Evolutionary conservation across 2,113 vertebrate species (phyloP).

Genomic region (Tragelaphus buxtoni): DNA sequence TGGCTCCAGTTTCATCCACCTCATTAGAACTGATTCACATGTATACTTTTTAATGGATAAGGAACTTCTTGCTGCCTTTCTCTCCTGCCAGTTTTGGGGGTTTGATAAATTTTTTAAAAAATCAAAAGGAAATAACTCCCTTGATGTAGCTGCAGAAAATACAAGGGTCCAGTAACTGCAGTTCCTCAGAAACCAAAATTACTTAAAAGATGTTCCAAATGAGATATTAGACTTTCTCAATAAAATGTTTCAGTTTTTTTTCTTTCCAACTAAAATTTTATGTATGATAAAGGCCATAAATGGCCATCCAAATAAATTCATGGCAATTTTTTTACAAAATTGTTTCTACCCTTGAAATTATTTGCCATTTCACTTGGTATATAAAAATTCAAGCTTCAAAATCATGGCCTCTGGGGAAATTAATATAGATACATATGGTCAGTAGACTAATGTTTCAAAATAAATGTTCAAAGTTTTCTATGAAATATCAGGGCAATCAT

Average conservation of each 20-base stretch:
- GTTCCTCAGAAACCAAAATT: background rate
- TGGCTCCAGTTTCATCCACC: too few relatives aligned
- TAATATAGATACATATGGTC: background rate
- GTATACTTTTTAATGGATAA: too few relatives aligned
- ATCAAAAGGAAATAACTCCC: background rate
- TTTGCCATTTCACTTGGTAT: background rate
- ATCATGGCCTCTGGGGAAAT: background rate
- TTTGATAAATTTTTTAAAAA: background rate
- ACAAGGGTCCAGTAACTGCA: background rate
- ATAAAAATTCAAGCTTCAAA: conserved; percentile 23
- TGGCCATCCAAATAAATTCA: conserved; percentile 6
- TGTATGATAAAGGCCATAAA: background rate
- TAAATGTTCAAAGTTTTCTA: background rate
- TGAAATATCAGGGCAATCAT: background rate
- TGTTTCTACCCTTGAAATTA: background rate
- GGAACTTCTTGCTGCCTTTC: background rate
- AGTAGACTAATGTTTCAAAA: background rate
- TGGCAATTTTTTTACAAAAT: background rate
- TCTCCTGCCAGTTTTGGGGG: background rate
- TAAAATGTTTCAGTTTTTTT: background rate
- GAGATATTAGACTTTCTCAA: background rate
- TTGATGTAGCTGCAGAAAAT: background rate
- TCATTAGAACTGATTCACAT: too few relatives aligned
- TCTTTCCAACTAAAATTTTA: background rate
- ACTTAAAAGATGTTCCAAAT: background rate